phyloP scores from a whole-genome alignment of 2,888 invertebrate genomes.

The Netelia virgata region DNA sequence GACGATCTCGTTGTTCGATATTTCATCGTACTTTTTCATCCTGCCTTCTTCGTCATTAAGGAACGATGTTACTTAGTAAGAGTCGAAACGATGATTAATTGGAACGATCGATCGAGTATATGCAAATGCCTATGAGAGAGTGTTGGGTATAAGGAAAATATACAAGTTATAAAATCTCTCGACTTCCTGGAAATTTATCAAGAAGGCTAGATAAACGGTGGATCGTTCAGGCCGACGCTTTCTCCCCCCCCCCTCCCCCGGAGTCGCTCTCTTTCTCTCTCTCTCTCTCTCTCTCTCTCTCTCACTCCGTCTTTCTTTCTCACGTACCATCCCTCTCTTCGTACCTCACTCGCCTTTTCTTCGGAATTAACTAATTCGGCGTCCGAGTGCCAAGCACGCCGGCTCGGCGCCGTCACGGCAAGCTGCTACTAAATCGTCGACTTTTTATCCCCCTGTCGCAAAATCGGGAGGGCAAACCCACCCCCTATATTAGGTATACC shows the following conservation, averaged over 20 bases:
- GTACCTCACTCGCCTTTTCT: slow-evolving; percentile 29
- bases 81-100: slow-evolving; percentile 29
- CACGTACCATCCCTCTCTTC: background rate
- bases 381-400: slow-evolving; percentile 55
- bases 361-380: slow-evolving; percentile 68
- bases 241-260: background rate
- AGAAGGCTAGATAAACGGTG: slow-evolving; percentile 36
- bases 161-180: slow-evolving; percentile 18
- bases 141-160: slow-evolving; percentile 15
- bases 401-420: slow-evolving; percentile 66
- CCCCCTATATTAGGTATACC: slow-evolving; percentile 45
- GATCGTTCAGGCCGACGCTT: slow-evolving; percentile 29
- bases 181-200: slow-evolving; percentile 29
- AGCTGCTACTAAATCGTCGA: slow-evolving; percentile 71
- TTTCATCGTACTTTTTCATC: background rate
- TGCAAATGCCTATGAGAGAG: background rate
- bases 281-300: slow-evolving; percentile 3
- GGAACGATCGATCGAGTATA: slow-evolving; percentile 21
- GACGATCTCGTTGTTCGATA: background rate
- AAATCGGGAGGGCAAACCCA: slow-evolving; percentile 50
- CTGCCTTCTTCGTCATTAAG: background rate
- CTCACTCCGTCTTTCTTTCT: background rate
- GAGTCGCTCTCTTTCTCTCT: slow-evolving; percentile 15
- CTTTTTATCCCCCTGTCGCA: slow-evolving; percentile 68
- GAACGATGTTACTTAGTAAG: background rate